A percentile compares a stretch with the other conserved stretches of the same genome.
These are phyloP conservation scores for Archivesica marissinica DNA, from an alignment of 1,140 invertebrate species.

Conservation along the genomic window DNA sequence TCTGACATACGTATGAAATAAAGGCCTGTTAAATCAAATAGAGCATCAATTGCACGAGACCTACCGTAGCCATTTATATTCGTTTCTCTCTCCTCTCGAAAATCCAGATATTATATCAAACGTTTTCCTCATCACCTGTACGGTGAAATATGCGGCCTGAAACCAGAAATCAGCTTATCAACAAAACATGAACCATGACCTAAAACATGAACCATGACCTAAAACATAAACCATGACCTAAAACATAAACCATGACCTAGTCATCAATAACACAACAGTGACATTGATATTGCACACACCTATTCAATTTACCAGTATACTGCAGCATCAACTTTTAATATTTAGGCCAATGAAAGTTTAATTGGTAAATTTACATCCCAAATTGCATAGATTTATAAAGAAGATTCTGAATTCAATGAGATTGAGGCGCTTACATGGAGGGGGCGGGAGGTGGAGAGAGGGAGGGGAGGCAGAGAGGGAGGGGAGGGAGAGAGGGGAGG, in stretches of 20 bases:
- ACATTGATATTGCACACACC: no score
- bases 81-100: slow-evolving; percentile 72
- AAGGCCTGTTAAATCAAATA: no score
- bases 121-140: slow-evolving; percentile 70
- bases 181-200: no score
- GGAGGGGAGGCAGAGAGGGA: neutral
- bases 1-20: no score
- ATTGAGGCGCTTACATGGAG: neutral
- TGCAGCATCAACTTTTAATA: no score
- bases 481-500: neutral
- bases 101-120: slow-evolving; percentile 81
- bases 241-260: neutral
- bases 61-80: slow-evolving; percentile 80
- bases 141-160: slow-evolving; percentile 74
- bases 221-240: neutral
- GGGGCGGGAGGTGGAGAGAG: neutral
- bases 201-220: neutral
- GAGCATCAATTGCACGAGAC: no score
- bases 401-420: no score
- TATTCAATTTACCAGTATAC: no score
- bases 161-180: slow-evolving; percentile 44
- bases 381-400: no score
- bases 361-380: no score
- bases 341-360: no score
- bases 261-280: no score